These are phyloP conservation scores for Platycheirus albimanus DNA, from an alignment of 2,888 invertebrate species.

Conservation along the genomic window DNA sequence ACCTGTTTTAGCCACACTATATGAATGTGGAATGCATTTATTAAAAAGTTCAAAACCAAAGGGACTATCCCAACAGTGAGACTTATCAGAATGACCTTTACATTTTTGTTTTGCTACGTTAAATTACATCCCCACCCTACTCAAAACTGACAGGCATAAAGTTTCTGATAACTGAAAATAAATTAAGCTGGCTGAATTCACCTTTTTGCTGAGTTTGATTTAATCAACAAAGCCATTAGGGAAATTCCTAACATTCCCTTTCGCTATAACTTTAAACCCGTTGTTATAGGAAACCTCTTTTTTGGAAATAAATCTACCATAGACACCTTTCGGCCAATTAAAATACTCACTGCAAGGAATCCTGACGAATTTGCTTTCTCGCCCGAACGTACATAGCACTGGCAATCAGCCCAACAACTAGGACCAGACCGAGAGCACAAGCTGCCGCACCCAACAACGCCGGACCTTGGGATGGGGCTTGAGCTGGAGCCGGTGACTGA, in stretches of 20 bases:
- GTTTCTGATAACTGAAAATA: too few relatives aligned
- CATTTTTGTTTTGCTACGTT: too few relatives aligned
- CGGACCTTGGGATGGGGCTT: slow-evolving; percentile 86
- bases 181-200: not conserved
- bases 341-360: slow-evolving; percentile 81
- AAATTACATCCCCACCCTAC: too few relatives aligned
- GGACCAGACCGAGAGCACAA: slow-evolving; percentile 87
- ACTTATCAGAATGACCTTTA: too few relatives aligned
- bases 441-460: slow-evolving; percentile 92
- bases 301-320: slow-evolving; percentile 40
- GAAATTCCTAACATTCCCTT: slow-evolving; percentile 33
- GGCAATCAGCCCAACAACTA: slow-evolving; percentile 81
- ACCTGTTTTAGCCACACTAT: too few relatives aligned
- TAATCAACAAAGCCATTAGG: not conserved
- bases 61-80: too few relatives aligned
- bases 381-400: slow-evolving; percentile 83
- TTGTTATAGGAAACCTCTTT: slow-evolving; percentile 42
- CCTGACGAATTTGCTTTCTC: slow-evolving; percentile 82
- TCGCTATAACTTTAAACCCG: slow-evolving; percentile 35
- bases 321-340: slow-evolving; percentile 63
- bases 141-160: too few relatives aligned
- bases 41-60: too few relatives aligned
- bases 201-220: too few relatives aligned
- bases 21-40: too few relatives aligned
- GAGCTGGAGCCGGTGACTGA: slow-evolving; percentile 88